Conservation (phyloP, 1,140 invertebrate genomes). For the Druon quercuslanigerum region DNA sequence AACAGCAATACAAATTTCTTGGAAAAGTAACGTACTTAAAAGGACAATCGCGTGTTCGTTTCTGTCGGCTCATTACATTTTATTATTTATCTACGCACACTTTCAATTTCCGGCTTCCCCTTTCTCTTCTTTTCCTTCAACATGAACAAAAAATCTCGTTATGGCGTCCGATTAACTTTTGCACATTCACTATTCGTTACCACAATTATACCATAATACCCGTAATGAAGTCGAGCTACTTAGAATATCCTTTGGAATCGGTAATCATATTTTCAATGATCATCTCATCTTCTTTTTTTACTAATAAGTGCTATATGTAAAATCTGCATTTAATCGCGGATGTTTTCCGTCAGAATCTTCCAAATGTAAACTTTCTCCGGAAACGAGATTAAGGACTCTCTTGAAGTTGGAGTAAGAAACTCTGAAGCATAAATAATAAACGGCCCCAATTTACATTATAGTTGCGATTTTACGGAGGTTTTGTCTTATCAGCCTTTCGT, state of each 20-base stretch:
- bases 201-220: too few relatives aligned
- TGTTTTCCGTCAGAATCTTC: not conserved
- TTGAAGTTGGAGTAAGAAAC: not conserved
- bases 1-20: too few relatives aligned
- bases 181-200: too few relatives aligned
- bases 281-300: not conserved
- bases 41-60: not conserved
- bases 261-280: too few relatives aligned
- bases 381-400: not conserved
- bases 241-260: too few relatives aligned
- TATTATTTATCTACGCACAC: not conserved
- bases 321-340: not conserved
- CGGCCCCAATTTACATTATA: too few relatives aligned
- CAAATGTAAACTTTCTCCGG: conserved; percentile 3
- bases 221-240: too few relatives aligned
- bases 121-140: not conserved
- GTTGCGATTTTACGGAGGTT: too few relatives aligned
- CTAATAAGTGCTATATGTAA: not conserved
- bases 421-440: not conserved
- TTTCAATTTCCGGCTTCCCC: not conserved
- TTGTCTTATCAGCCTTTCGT: too few relatives aligned
- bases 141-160: not conserved
- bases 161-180: too few relatives aligned
- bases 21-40: not conserved
- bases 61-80: not conserved